Evolutionary conservation across 2,888 invertebrate genomes (phyloP), one percentile per base, ranked within the genome.

Genomic region (Tetranychus truncatus): DNA sequence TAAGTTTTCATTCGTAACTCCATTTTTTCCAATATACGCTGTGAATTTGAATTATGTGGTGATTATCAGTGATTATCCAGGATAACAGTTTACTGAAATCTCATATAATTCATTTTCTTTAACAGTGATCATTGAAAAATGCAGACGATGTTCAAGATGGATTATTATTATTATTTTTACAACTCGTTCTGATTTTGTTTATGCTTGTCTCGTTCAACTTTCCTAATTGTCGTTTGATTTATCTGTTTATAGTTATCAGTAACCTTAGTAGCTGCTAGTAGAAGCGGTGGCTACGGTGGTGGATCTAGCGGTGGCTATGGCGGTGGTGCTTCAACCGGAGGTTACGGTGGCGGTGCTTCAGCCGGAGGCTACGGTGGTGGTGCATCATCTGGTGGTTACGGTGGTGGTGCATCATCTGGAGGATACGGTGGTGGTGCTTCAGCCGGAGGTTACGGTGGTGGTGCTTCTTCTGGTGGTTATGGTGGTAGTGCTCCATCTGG

Each of bases 261-360:
- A 21, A 67, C n/a, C 20, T n/a, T 45, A 67, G 67, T 20, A 21
- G 74, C 66, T n/a, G 20, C 44, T 72, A 21, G 9, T 3, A 55
- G n/a, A 76, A 76, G 55, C 15, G 55, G 75, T 45, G 44, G 65
- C n/a, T 45, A 24, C 21, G 76, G 75, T 8, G 72, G 73, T 45
- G 72, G 74, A 24, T 72, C 72, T 5, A 72, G 72, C 66, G 74
- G 74, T 66, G 34, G 44, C 3, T 66, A 75, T 6, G 73, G 72
- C 2, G 75, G 73, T 1, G 46, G 46, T 2, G 8, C 1, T 2
- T 46, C 46, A 1, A 11, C 1, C 8, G 46, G 46, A 75, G 73
- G n/a, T 44, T 46, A 46, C 3, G 46, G 21, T 1, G 24, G 46
- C 1, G 71, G 74, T 21, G 6, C n/a, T 24, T 34, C 72, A 72